phyloP scores from a whole-genome alignment of 1,140 invertebrate genomes.

The Drosophila mauritiana region DNA sequence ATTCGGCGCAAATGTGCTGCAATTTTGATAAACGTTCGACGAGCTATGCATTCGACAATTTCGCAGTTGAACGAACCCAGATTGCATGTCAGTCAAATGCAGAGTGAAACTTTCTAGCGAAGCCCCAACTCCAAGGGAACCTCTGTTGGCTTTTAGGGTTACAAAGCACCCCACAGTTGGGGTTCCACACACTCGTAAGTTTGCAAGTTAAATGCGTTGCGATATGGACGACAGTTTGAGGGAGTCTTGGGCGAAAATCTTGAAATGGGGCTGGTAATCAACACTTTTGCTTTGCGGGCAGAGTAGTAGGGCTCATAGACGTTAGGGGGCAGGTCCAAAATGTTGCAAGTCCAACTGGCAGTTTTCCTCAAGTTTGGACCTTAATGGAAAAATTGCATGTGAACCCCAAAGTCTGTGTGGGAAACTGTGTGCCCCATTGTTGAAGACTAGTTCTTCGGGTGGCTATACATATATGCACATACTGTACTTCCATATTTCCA shows the following conservation, averaged over 20 bases:
- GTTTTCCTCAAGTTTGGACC: constrained; percentile 22
- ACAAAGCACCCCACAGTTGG: constrained; percentile 1
- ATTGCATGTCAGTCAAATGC: constrained; percentile 51
- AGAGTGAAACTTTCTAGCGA: constrained; percentile 19
- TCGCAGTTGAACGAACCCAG: constrained; percentile 65
- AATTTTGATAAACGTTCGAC: constrained; percentile 58
- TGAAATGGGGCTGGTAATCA: constrained; percentile 43
- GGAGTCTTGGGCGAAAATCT: constrained; percentile 1
- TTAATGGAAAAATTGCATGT: constrained; percentile 79
- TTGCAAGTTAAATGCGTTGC: constrained; percentile 43
- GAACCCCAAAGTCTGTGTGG: constrained; percentile 47
- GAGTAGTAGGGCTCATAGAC: constrained; percentile 19
- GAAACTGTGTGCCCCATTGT: constrained; percentile 52
- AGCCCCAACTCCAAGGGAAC: background rate
- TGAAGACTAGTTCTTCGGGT: constrained; percentile 18
- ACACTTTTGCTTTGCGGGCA: constrained; percentile 51
- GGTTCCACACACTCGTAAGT: constrained; percentile 34
- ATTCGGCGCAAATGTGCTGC: constrained; percentile 53
- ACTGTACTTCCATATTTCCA: constrained; percentile 21
- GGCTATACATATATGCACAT: background rate
- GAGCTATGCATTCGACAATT: constrained; percentile 37
- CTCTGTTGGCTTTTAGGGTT: constrained; percentile 49
- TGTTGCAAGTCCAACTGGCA: constrained; percentile 47
- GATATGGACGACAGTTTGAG: constrained; percentile 43
- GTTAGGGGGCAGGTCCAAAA: constrained; percentile 18